phyloP scores from a whole-genome alignment of 2,113 vertebrate genomes.

The Phrynosoma platyrhinos region DNA sequence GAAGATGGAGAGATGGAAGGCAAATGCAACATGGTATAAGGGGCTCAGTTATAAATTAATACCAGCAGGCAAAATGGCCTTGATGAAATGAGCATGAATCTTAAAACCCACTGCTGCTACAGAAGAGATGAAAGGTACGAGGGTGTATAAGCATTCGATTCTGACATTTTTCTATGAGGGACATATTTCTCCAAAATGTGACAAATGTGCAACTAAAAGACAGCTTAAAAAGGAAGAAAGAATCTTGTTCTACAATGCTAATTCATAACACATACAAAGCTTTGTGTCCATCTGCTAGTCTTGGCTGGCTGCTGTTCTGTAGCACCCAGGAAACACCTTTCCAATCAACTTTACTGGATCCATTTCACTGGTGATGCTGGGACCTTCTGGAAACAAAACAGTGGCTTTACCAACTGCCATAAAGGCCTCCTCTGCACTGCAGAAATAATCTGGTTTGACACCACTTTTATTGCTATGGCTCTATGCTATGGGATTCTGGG shows the following conservation, averaged over 20 bases:
- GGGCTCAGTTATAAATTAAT: constrained; percentile 75
- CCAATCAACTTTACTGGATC: too few relatives aligned
- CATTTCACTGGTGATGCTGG: too few relatives aligned
- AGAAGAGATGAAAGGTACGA: constrained; percentile 71
- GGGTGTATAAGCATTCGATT: constrained; percentile 65
- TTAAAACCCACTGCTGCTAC: constrained; percentile 70
- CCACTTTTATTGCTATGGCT: too few relatives aligned
- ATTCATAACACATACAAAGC: constrained; percentile 51
- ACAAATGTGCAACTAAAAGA: constrained; percentile 58
- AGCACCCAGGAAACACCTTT: too few relatives aligned
- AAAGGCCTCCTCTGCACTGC: too few relatives aligned
- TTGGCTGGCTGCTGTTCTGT: too few relatives aligned
- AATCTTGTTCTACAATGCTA: constrained; percentile 52
- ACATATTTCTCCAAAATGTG: constrained; percentile 71
- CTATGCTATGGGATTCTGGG: too few relatives aligned
- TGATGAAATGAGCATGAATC: constrained; percentile 73
- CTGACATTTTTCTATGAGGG: constrained; percentile 74
- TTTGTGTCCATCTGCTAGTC: too few relatives aligned
- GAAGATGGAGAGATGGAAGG: constrained; percentile 71
- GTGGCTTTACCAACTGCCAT: too few relatives aligned
- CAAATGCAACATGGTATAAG: constrained; percentile 65
- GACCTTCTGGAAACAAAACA: too few relatives aligned
- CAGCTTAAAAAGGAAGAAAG: constrained; percentile 55
- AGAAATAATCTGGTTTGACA: too few relatives aligned
- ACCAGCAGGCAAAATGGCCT: constrained; percentile 66